Percentiles rank a stretch among this genome's conserved stretches.
phyloP scores from a whole-genome alignment of 2,113 vertebrate species.

The Melanerpes formicivorus region DNA sequence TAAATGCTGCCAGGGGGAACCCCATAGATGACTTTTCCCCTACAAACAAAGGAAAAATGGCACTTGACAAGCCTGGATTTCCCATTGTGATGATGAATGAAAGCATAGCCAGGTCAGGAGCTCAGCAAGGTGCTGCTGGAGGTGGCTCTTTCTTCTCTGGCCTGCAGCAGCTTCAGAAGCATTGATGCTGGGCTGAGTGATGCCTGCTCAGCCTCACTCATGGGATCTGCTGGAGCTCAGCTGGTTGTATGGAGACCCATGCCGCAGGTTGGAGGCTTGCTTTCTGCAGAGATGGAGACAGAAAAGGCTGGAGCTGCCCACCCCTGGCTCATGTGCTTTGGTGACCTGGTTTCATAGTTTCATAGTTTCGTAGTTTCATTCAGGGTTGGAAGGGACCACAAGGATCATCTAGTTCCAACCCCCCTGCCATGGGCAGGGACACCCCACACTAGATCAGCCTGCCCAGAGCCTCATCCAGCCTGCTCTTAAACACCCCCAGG shows the following conservation, averaged over 20 bases:
- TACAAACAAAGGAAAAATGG: background rate
- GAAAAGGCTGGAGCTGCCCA: background rate
- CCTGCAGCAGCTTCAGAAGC: background rate
- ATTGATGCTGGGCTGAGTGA: background rate
- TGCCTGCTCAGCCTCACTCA: background rate
- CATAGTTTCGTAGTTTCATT: no score
- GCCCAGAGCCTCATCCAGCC: no score
- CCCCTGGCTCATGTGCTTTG: rapidly evolving
- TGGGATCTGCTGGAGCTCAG: background rate
- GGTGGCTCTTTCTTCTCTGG: background rate
- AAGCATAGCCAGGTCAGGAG: background rate
- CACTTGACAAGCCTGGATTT: background rate
- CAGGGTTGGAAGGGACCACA: no score
- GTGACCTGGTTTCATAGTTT: no score
- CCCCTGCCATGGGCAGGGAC: no score
- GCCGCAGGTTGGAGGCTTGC: background rate
- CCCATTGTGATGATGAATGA: background rate
- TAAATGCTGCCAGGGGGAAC: background rate
- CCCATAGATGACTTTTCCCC: background rate
- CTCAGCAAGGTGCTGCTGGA: background rate
- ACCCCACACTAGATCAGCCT: no score
- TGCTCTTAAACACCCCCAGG: no score
- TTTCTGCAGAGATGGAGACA: background rate
- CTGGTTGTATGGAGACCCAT: rapidly evolving
- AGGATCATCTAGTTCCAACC: no score